Evolutionary conservation across 2,797 vertebrate genomes (phyloP).

Genomic region (Scleropages formosus): DNA sequence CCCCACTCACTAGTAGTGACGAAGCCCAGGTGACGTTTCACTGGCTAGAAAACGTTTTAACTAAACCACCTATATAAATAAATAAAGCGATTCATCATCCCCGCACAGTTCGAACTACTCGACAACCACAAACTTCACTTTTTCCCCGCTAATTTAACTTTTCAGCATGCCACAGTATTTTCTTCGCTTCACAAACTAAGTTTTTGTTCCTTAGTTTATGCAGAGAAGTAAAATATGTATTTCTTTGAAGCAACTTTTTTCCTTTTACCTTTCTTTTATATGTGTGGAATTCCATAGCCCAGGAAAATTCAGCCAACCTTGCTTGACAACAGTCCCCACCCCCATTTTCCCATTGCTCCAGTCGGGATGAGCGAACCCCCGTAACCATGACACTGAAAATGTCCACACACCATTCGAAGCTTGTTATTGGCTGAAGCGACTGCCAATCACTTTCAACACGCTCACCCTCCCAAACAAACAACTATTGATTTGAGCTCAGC

Average conservation of each 20-base stretch:
- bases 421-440: slow-evolving; percentile 54
- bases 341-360: slow-evolving; percentile 55
- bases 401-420: slow-evolving; percentile 51
- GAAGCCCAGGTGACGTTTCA: no score
- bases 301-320: slow-evolving; percentile 59
- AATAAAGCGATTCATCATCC: no score
- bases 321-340: slow-evolving; percentile 63
- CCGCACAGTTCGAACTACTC: no score
- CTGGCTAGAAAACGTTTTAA: no score
- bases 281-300: slow-evolving; percentile 28
- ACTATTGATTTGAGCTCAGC: slow-evolving; percentile 55
- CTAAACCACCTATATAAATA: no score
- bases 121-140: no score
- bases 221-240: no score
- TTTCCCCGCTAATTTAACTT: no score
- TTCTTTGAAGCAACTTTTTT: slow-evolving; percentile 44
- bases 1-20: no score
- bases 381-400: slow-evolving; percentile 56
- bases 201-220: no score
- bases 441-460: slow-evolving; percentile 58
- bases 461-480: slow-evolving; percentile 45
- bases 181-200: no score
- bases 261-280: slow-evolving; percentile 41
- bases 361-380: slow-evolving; percentile 49
- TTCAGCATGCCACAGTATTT: no score